These are phyloP conservation scores for Struthidea cinerea DNA, from an alignment of 2,113 vertebrate species.

Conservation along the genomic window DNA sequence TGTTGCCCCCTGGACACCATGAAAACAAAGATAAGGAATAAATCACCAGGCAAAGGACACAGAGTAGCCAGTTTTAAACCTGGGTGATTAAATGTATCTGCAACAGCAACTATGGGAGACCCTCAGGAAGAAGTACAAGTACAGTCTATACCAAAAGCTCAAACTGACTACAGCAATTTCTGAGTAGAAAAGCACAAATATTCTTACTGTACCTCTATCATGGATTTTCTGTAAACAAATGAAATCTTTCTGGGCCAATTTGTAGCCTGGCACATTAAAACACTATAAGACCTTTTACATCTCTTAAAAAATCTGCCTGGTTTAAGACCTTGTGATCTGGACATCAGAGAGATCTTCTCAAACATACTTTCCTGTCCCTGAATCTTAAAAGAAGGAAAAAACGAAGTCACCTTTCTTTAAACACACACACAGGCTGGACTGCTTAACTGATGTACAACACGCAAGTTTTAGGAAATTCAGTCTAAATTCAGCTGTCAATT, in stretches of 20 bases:
- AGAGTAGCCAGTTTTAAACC: neutral
- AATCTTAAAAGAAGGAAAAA: neutral
- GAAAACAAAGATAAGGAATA: neutral
- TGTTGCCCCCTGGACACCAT: fast-evolving
- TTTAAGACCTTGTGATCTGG: neutral
- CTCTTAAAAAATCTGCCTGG: neutral
- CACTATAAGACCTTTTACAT: neutral
- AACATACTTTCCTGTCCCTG: neutral
- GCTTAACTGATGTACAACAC: neutral
- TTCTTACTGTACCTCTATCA: neutral
- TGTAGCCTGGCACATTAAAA: neutral
- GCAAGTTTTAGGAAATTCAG: neutral
- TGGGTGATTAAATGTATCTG: neutral
- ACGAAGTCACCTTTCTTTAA: neutral
- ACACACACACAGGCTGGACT: neutral
- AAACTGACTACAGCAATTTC: neutral
- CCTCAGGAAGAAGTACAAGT: neutral
- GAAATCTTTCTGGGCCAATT: neutral
- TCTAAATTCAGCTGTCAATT: neutral
- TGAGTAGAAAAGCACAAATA: neutral
- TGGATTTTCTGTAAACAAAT: neutral
- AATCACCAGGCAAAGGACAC: neutral
- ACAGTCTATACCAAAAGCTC: neutral
- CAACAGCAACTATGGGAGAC: neutral
- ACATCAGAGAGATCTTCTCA: neutral